Evolutionary conservation across 1,140 invertebrate genomes (phyloP), one percentile per base, ranked within the genome.

Genomic region (Aphis craccivora): DNA sequence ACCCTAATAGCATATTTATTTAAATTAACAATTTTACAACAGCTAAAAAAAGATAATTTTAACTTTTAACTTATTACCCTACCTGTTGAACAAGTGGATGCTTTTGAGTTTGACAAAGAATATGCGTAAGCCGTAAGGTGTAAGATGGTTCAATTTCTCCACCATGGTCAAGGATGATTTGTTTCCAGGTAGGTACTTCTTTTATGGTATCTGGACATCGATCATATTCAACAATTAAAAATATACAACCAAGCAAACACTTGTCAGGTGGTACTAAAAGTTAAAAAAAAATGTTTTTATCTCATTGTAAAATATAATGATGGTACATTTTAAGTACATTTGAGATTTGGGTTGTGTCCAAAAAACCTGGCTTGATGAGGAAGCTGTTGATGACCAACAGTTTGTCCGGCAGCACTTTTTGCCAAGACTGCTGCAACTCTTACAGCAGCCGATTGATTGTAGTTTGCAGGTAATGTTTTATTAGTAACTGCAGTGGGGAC

Each of bases 221-320:
- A 40, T 96, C 96, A 95, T 97, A 97, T 94, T 98, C 97, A 93
- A 97, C 97, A 91, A 99, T 97, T 94, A 97, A 97, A 94, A 99
- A 99, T 25, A 99, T 97, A 95, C 99, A 99, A 20, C 98, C 99
- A 6, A 99, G 96, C 14, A 99, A 95, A 95, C 98, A 99, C 87
- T 98, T 95, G 94, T 99, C 98, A 0, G 97, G 96, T 22, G 98
- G 98, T 91, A 99, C 97, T 97, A 95, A 94, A 96, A 96, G n/a
- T 93, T 90, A 91, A 93, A 96, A 96, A 93, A 91, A 91, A 94
- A 18, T 48, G 35, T 51, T 89, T 35, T 53, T 53, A 95, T 91
- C 93, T 94, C 53, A 37, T 94, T 67, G 55, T 25, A 93, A 84
- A 94, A 93, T 87, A 94, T 20, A 37, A 95, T 94, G 93, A 94